These are phyloP conservation scores for Hydrozoanthus tunicans DNA, from an alignment of 64 coral and sea anemone genomes.

Conservation along the genomic window DNA sequence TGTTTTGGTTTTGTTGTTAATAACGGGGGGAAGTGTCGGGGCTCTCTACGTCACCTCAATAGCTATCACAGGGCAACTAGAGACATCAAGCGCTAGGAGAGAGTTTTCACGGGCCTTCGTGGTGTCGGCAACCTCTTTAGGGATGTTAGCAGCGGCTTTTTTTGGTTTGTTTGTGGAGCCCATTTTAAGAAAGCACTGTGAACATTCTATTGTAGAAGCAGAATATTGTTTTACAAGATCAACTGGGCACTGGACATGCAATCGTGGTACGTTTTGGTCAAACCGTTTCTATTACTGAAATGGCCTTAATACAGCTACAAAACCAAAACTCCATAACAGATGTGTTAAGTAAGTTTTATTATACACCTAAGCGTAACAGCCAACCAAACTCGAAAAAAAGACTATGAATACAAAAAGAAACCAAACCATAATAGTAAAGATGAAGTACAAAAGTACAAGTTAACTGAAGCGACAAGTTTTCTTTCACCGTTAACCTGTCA, in stretches of 20 bases:
- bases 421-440: too few relatives aligned
- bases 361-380: too few relatives aligned
- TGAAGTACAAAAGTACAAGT: too few relatives aligned
- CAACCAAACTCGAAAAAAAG: too few relatives aligned
- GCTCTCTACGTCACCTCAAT: slow-evolving; percentile 69
- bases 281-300: too few relatives aligned
- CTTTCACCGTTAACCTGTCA: too few relatives aligned
- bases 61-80: slow-evolving; percentile 34
- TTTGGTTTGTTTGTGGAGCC: slow-evolving; percentile 65
- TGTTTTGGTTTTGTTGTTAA: slow-evolving; percentile 12
- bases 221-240: slow-evolving; percentile 12
- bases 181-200: slow-evolving; percentile 56
- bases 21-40: slow-evolving; percentile 51
- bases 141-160: slow-evolving; percentile 53
- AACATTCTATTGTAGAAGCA: background rate
- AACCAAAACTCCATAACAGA: too few relatives aligned
- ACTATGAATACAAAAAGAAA: too few relatives aligned
- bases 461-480: too few relatives aligned
- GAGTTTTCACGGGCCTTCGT: slow-evolving; percentile 92
- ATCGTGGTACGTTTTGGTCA: too few relatives aligned
- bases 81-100: slow-evolving; percentile 5
- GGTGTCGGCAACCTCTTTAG: slow-evolving; percentile 10
- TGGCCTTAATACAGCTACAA: too few relatives aligned
- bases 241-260: background rate
- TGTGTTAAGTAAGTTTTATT: too few relatives aligned